Evolutionary conservation across 2,797 vertebrate genomes (phyloP).

Genomic region (Fistularia tabacaria): DNA sequence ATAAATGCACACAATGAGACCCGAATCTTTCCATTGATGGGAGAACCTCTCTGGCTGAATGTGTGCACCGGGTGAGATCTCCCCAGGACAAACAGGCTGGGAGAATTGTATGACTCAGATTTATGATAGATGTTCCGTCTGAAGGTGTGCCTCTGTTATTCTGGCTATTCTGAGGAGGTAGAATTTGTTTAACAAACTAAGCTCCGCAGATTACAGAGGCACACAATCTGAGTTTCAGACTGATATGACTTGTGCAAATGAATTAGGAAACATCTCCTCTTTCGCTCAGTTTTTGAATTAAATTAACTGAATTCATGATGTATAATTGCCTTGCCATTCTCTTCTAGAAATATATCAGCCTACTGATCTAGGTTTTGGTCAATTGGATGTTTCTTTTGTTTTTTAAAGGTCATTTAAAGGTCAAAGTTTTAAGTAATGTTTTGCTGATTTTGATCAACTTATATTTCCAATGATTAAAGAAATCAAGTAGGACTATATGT

Average conservation of each 20-base stretch:
- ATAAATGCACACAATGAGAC: constrained; percentile 32
- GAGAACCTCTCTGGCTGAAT: constrained; percentile 48
- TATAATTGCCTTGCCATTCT: too few species aligned
- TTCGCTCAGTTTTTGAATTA: constrained; percentile 39
- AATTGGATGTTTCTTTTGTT: too few species aligned
- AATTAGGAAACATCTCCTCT: constrained; percentile 13
- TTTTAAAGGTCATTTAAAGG: too few species aligned
- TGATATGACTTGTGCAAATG: constrained; percentile 14
- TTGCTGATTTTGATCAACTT: too few species aligned
- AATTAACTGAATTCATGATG: constrained; percentile 22
- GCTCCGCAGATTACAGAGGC: constrained; percentile 16
- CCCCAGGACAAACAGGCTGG: constrained; percentile 42
- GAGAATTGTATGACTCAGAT: constrained; percentile 46
- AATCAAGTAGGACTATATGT: too few species aligned
- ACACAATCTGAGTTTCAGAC: constrained; percentile 30
- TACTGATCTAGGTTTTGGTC: too few species aligned
- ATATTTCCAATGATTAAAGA: too few species aligned
- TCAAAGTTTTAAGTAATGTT: too few species aligned
- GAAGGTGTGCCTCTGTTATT: constrained; percentile 55
- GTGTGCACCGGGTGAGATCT: constrained; percentile 41
- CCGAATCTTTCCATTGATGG: constrained; percentile 40
- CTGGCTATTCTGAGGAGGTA: constrained; percentile 53
- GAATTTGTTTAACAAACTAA: constrained; percentile 46
- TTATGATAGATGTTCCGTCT: constrained; percentile 57
- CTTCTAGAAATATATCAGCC: too few species aligned